phyloP scores from a whole-genome alignment of 2,113 vertebrate genomes.

The Alosa alosa region DNA sequence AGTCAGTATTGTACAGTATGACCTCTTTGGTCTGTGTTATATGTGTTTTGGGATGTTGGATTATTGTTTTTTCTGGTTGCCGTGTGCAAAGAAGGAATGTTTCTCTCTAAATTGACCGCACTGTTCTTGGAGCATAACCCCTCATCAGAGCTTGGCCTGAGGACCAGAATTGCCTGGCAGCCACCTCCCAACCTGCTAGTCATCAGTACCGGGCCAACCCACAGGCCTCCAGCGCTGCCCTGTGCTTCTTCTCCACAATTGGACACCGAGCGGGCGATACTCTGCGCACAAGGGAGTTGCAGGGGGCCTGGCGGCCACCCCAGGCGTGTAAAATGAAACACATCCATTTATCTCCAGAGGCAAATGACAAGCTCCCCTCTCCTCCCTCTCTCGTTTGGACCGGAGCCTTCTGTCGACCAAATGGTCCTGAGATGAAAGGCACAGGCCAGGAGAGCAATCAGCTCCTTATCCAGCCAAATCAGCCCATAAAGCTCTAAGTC shows the following conservation, averaged over 20 bases:
- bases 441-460: not conserved
- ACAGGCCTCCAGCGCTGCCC: not conserved
- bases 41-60: not conserved
- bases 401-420: not conserved
- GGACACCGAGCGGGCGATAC: not conserved
- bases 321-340: slow-evolving; percentile 8
- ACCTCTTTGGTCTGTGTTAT: not conserved
- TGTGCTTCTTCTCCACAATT: not conserved
- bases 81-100: not conserved
- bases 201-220: not conserved
- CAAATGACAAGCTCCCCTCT: not conserved
- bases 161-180: not conserved
- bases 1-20: no score
- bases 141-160: not conserved
- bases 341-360: slow-evolving; percentile 8
- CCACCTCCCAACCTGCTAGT: not conserved
- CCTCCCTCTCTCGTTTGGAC: not conserved
- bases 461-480: slow-evolving; percentile 2
- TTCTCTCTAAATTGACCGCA: not conserved
- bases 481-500: not conserved
- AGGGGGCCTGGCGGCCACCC: not conserved
- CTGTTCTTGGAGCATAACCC: not conserved
- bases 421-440: not conserved
- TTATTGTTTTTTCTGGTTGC: not conserved
- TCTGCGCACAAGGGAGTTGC: not conserved